Evolutionary conservation across 35 echinoderm and acorn worm genomes (phyloP).

Genomic region (Lytechinus pictus): DNA sequence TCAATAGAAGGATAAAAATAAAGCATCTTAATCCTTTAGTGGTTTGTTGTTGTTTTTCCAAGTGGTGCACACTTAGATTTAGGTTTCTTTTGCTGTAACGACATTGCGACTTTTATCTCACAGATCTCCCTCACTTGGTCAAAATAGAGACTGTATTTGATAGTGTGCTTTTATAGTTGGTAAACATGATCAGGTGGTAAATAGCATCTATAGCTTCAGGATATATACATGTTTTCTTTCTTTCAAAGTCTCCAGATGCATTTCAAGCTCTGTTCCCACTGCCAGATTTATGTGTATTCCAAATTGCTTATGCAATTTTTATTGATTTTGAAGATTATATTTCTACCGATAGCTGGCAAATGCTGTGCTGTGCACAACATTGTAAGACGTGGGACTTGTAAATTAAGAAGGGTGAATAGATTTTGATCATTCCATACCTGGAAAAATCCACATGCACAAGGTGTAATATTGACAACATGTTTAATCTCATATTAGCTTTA

Average conservation of each 20-base stretch:
- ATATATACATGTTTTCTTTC: conserved; percentile 3
- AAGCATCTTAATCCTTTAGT: background rate
- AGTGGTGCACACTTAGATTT: background rate
- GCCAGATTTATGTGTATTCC: background rate
- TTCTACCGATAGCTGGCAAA: background rate
- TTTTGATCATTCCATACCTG: background rate
- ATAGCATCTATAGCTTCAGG: conserved; percentile 8
- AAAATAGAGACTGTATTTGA: background rate
- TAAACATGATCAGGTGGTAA: conserved; percentile 9
- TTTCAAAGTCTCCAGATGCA: background rate
- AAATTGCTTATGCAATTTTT: background rate
- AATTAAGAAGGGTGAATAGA: background rate
- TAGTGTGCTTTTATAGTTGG: background rate
- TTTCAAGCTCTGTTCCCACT: background rate
- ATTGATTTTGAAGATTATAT: background rate
- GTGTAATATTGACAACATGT: background rate
- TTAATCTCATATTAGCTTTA: background rate
- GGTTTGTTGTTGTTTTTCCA: background rate
- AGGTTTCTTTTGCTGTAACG: background rate
- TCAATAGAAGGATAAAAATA: background rate
- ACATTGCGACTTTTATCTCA: background rate
- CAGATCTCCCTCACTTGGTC: background rate
- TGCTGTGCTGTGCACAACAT: background rate
- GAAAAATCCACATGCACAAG: background rate
- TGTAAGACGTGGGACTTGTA: background rate